These are phyloP conservation scores for Frieseomelitta varia DNA, from an alignment of 1,140 invertebrate species.

Conservation along the genomic window DNA sequence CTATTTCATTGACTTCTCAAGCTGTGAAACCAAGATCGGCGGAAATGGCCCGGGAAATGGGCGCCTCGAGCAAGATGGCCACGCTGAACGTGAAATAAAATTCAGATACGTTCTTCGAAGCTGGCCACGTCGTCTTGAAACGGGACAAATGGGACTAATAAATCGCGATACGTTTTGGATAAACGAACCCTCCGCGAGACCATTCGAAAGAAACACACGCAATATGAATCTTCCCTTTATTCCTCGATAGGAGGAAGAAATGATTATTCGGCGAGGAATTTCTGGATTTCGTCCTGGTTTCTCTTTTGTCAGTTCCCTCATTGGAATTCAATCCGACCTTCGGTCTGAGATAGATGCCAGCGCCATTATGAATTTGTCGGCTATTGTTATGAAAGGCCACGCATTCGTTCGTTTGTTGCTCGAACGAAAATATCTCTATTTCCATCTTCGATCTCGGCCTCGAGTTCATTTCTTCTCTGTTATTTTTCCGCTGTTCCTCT, in stretches of 20 bases:
- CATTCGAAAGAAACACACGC: neutral
- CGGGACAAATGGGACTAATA: neutral
- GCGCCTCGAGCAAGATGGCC: too few species aligned
- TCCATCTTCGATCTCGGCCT: neutral
- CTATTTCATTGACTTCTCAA: too few species aligned
- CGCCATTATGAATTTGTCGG: slow-evolving; percentile 30
- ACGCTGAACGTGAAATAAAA: too few species aligned
- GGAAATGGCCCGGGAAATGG: too few species aligned
- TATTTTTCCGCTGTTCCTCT: neutral
- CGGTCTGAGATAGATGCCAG: neutral
- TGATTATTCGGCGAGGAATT: neutral
- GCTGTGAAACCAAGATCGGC: too few species aligned
- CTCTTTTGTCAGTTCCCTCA: neutral
- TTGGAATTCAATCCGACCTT: slow-evolving; percentile 11
- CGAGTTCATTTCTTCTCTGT: neutral
- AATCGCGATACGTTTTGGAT: neutral
- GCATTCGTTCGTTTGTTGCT: neutral
- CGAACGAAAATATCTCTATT: neutral
- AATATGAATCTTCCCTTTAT: too few species aligned
- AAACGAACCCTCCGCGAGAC: neutral
- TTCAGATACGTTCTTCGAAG: too few species aligned
- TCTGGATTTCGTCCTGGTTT: neutral
- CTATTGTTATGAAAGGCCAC: neutral
- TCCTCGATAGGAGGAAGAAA: neutral
- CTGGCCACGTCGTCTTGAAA: too few species aligned